Conservation (phyloP, 2,797 vertebrate genomes). For the Myotis daubentonii region DNA sequence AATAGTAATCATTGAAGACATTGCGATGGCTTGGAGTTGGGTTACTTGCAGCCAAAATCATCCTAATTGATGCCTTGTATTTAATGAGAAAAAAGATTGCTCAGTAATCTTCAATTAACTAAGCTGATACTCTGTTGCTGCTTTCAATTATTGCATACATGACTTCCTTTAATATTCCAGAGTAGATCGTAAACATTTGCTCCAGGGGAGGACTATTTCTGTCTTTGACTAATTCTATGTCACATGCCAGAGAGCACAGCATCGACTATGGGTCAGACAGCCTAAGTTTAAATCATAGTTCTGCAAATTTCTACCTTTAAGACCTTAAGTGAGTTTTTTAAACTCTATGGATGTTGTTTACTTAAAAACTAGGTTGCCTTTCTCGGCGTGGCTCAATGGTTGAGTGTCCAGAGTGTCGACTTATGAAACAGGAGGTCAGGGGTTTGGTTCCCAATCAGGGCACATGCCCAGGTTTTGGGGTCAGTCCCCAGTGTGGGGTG, state of each 20-base stretch:
- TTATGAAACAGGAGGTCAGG: no score
- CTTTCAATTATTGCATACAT: fast-evolving
- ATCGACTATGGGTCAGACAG: neutral
- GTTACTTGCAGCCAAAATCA: neutral
- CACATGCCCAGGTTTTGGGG: no score
- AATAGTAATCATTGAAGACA: neutral
- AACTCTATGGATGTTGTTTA: neutral
- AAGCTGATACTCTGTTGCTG: neutral
- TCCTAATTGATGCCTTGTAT: neutral
- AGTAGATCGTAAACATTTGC: neutral
- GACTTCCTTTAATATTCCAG: neutral
- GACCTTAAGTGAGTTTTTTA: neutral
- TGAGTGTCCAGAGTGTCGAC: no score
- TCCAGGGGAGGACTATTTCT: neutral
- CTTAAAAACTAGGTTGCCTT: neutral
- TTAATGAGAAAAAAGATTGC: neutral
- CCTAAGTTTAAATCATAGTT: neutral
- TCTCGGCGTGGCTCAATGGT: no score
- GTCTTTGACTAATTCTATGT: neutral
- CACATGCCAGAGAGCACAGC: neutral
- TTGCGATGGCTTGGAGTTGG: neutral
- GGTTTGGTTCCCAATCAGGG: no score
- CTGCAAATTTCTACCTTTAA: neutral
- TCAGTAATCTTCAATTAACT: neutral
- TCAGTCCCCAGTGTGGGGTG: no score